Percentiles rank a stretch among this genome's conserved stretches.
phyloP scores from a whole-genome alignment of 2,113 vertebrate species.

The Fulmarus glacialis region DNA sequence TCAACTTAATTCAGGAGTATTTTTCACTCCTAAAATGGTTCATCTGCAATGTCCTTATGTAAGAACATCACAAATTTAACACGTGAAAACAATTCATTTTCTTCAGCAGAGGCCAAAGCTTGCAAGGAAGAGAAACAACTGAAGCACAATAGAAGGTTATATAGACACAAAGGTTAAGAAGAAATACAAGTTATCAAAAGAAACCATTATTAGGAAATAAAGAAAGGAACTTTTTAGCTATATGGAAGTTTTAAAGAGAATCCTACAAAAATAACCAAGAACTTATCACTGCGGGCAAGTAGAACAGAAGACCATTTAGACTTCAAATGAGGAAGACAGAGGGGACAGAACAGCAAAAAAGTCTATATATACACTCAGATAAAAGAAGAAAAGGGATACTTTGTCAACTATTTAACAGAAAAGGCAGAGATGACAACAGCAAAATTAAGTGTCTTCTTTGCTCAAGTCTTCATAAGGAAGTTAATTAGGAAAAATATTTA shows the following conservation, averaged over 20 bases:
- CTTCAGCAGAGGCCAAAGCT: background rate
- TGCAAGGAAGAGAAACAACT: background rate
- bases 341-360: background rate
- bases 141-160: fast-evolving
- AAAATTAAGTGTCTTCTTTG: background rate
- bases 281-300: background rate
- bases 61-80: background rate
- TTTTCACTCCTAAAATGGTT: background rate
- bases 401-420: background rate
- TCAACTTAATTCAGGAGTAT: background rate
- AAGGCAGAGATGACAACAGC: background rate
- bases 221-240: background rate
- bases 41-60: background rate
- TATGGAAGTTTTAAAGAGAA: background rate
- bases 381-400: background rate
- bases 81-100: background rate
- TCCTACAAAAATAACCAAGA: background rate
- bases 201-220: background rate
- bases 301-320: background rate
- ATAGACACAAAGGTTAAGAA: background rate
- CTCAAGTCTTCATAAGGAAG: background rate
- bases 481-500: background rate
- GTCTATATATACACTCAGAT: background rate
- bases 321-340: background rate
- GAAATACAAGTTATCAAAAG: background rate